A percentile compares a stretch with the other conserved stretches of the same genome.
Conservation (phyloP, 2,113 vertebrate species). For the Sigmodon hispidus region DNA sequence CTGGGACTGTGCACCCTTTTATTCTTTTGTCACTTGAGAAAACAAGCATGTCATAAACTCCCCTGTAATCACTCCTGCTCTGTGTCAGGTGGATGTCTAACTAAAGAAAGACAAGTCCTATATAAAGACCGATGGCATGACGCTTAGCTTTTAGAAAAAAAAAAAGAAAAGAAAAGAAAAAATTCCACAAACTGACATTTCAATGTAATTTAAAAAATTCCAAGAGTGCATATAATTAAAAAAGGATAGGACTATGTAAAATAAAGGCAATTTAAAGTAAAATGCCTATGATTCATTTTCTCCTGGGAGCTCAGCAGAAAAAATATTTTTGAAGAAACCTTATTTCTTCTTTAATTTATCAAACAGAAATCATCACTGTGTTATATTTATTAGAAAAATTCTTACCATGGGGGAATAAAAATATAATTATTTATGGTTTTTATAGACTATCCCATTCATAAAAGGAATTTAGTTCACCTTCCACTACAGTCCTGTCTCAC, state of each 20-base stretch:
- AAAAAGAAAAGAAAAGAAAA: not conserved
- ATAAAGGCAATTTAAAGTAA: slow-evolving; percentile 36
- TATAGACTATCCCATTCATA: not conserved
- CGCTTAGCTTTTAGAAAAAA: not conserved
- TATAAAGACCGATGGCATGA: slow-evolving; percentile 26
- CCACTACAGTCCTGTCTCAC: not conserved
- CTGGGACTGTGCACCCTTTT: not conserved
- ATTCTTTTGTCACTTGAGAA: not conserved
- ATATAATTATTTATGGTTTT: not conserved
- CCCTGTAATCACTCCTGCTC: slow-evolving; percentile 15
- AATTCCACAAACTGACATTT: not conserved
- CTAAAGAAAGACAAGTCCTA: slow-evolving; percentile 44
- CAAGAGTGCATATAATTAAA: not conserved
- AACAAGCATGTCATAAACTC: slow-evolving; percentile 25
- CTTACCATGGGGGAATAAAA: not conserved
- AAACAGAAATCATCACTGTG: not conserved
- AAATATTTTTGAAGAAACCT: slow-evolving; percentile 13
- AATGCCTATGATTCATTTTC: not conserved
- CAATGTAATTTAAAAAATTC: not conserved
- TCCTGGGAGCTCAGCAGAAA: slow-evolving; percentile 8
- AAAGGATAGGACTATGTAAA: not conserved
- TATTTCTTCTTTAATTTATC: not conserved
- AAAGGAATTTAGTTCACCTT: not conserved
- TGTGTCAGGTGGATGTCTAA: slow-evolving; percentile 58
- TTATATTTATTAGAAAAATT: not conserved